These are phyloP conservation scores for Scaptomyza graminum DNA, from an alignment of 1,140 invertebrate species.

Conservation along the genomic window DNA sequence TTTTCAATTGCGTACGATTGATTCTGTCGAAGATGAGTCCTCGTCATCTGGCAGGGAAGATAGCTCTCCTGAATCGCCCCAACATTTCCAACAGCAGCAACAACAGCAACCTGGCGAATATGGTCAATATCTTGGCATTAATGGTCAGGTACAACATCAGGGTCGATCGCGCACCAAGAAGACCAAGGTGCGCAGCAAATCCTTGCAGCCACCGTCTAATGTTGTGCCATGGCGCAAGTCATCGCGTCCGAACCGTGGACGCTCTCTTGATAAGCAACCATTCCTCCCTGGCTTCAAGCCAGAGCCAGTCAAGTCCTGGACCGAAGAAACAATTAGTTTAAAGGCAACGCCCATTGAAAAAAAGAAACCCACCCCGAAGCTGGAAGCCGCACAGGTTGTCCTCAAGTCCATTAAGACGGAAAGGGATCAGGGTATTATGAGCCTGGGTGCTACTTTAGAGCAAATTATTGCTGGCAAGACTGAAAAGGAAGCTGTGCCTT, in stretches of 20 bases:
- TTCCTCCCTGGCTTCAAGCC: constrained; percentile 76
- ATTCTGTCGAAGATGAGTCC: constrained; percentile 82
- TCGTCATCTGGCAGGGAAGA: constrained; percentile 81
- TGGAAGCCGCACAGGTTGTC: constrained; percentile 78
- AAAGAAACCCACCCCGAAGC: constrained; percentile 78
- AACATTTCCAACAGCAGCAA: constrained; percentile 43
- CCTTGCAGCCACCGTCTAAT: constrained; percentile 75
- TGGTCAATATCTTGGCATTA: constrained; percentile 72
- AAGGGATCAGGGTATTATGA: constrained; percentile 81
- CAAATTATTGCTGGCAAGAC: constrained; percentile 77
- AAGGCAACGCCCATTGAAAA: constrained; percentile 84
- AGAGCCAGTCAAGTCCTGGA: constrained; percentile 84
- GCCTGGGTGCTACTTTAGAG: constrained; percentile 69
- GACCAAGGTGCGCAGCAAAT: constrained; percentile 72
- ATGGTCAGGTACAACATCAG: constrained; percentile 71
- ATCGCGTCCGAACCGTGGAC: constrained; percentile 73
- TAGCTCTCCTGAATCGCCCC: constrained; percentile 75
- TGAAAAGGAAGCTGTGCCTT: constrained; percentile 79
- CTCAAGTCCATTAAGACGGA: constrained; percentile 80
- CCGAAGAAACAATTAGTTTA: constrained; percentile 85
- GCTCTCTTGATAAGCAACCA: constrained; percentile 75
- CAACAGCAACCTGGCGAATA: constrained; percentile 59
- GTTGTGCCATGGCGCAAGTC: constrained; percentile 80
- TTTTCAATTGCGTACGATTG: constrained; percentile 80
- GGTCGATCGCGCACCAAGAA: constrained; percentile 72